These are phyloP conservation scores for Drosophila monieri DNA, from an alignment of 2,888 invertebrate species.

Conservation along the genomic window DNA sequence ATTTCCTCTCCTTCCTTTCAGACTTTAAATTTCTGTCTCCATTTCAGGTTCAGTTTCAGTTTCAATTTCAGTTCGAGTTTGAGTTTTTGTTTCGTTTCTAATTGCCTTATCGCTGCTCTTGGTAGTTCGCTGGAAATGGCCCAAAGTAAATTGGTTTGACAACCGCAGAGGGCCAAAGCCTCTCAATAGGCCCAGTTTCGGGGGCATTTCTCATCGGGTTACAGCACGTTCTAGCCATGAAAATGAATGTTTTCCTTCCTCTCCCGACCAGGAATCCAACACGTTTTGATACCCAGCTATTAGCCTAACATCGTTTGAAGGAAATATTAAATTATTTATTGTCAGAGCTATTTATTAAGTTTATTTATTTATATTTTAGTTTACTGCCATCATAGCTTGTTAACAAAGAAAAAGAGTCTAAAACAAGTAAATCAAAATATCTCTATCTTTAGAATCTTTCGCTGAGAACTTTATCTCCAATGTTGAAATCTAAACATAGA, in stretches of 20 bases:
- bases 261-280: slow-evolving; percentile 30
- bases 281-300: slow-evolving; percentile 40
- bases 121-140: slow-evolving; percentile 21
- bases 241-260: slow-evolving; percentile 51
- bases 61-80: slow-evolving; percentile 19
- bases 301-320: neutral
- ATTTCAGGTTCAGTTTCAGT: slow-evolving; percentile 15
- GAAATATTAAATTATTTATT: slow-evolving; percentile 5
- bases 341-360: neutral
- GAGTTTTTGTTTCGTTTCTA: slow-evolving; percentile 23
- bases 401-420: too few relatives aligned
- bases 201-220: neutral
- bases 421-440: too few relatives aligned
- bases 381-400: neutral
- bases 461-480: neutral
- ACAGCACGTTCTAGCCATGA: slow-evolving; percentile 59
- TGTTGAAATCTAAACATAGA: neutral
- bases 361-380: neutral
- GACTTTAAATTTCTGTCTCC: slow-evolving; percentile 3
- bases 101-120: slow-evolving; percentile 37
- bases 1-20: slow-evolving; percentile 7
- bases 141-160: slow-evolving; percentile 42
- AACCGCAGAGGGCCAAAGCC: slow-evolving; percentile 39
- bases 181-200: slow-evolving; percentile 24
- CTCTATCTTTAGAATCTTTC: neutral